Percentiles rank a stretch among this genome's conserved stretches.
Conservation (phyloP, 2,888 invertebrate genomes). For the Hydrotaea cyrtoneurina region DNA sequence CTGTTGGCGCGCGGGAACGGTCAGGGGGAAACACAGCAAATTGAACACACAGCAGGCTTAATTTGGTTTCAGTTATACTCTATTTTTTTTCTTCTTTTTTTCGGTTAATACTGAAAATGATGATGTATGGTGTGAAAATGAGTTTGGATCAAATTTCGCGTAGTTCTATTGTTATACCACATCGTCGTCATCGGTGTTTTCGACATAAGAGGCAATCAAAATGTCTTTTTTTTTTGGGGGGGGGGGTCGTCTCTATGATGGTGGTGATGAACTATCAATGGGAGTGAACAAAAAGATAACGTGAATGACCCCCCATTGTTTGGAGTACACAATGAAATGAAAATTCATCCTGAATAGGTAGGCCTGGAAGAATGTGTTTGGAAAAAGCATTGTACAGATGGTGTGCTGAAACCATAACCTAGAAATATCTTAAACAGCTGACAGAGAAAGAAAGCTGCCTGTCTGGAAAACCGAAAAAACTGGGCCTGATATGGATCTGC, state of each 20-base stretch:
- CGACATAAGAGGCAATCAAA: slow-evolving; percentile 38
- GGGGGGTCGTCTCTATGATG: background rate
- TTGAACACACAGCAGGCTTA: slow-evolving; percentile 51
- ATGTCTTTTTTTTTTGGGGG: slow-evolving; percentile 2
- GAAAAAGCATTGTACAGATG: background rate
- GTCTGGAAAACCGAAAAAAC: too few species aligned
- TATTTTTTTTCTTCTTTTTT: slow-evolving; percentile 6
- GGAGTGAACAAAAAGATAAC: background rate
- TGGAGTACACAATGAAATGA: background rate
- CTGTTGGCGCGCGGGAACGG: background rate
- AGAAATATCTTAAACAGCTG: too few species aligned
- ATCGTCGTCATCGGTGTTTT: background rate
- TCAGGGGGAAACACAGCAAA: background rate
- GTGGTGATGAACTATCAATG: background rate
- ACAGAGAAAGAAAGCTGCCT: too few species aligned
- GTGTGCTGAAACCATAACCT: too few species aligned
- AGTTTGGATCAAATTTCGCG: slow-evolving; percentile 52
- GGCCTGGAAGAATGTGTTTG: background rate
- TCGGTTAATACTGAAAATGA: background rate
- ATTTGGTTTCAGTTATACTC: slow-evolving; percentile 2
- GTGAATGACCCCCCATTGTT: slow-evolving; percentile 19
- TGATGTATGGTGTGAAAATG: slow-evolving; percentile 44
- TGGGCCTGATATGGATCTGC: too few species aligned
- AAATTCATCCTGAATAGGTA: background rate
- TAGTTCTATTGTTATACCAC: background rate